Evolutionary conservation across 2,797 vertebrate genomes (phyloP), one percentile per base, ranked within the genome.

Genomic region (Sternotherus odoratus): DNA sequence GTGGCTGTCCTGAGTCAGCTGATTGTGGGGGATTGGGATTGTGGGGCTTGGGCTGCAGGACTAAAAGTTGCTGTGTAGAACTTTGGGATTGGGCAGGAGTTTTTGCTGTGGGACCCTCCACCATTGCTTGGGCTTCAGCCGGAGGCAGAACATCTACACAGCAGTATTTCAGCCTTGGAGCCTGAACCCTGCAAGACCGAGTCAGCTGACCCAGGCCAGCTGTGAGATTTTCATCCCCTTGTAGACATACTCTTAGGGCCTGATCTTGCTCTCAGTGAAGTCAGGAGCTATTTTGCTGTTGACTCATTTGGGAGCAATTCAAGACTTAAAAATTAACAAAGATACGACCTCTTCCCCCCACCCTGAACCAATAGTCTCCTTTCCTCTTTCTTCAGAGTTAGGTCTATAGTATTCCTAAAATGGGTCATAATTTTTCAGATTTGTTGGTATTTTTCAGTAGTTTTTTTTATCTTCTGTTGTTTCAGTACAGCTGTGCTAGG

Each of bases 391-490:
- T 48, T 43, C 8, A 48, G 8, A 30, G 13, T 28, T 75, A 48
- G 72, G 43, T 30, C 24, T 30, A 11, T 69, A 12, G 4, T 23
- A 23, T 81, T 93, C 30, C 50, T 85, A 50, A 82, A 85, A 39
- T 7, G 36, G 54, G 48, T 43, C 86, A 1, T 21, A 88, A n/a
- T 79, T 51, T 84, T 83, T 82, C 89, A 91, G 85, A 83, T 66
- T 82, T 39, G 79, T 46, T 8, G 54, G 13, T 1, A 46, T 8
- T 69, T 95, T 93, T 92, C 30, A 16, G 77, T 88, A 77, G 2
- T 28, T 92, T 93, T 91, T 93, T 91, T 46, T 86, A 17, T 83
- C 84, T 63, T 74, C 75, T 95, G 88, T 24, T 51, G 16, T 85
- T 94, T 88, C 84, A 93, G 75, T 77, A 49, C 36, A 81, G 81